phyloP scores from a whole-genome alignment of 2,113 vertebrate genomes.

The Chloroceryle aenea region DNA sequence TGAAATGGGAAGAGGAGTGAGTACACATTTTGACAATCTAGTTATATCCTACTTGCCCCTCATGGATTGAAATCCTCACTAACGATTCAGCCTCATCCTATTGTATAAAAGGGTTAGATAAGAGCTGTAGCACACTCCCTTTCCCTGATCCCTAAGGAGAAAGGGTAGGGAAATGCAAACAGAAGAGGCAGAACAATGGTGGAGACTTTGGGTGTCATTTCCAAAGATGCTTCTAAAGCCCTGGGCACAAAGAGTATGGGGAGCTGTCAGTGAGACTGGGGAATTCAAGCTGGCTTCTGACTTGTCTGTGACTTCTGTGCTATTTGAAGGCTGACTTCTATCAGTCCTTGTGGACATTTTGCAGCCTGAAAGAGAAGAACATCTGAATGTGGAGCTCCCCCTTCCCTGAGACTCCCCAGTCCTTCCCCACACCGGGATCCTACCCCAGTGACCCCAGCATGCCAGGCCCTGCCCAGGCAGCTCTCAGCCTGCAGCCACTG shows the following conservation, averaged over 20 bases:
- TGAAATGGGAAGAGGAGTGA: not conserved
- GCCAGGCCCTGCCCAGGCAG: not conserved
- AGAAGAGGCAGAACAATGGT: not conserved
- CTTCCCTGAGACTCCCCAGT: not conserved
- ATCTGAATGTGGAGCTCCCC: not conserved
- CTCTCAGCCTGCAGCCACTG: not conserved
- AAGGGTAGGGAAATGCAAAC: not conserved
- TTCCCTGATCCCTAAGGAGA: not conserved
- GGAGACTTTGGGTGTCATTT: not conserved
- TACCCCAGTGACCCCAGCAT: fast-evolving
- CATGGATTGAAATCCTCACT: not conserved
- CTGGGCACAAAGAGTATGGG: not conserved
- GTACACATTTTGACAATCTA: not conserved
- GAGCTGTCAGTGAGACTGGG: not conserved
- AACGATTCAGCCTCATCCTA: not conserved
- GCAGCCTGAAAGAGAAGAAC: not conserved
- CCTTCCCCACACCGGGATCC: not conserved
- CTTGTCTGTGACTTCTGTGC: not conserved
- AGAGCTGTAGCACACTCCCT: not conserved
- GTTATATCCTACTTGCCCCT: not conserved
- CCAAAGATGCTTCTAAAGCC: not conserved
- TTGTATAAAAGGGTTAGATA: not conserved
- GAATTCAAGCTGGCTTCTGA: not conserved
- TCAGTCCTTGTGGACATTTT: not conserved
- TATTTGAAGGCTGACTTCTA: not conserved